Evolutionary conservation across 2,113 vertebrate species (phyloP), one percentile per base, ranked within the genome.

Genomic region (Cyanocitta stelleri): DNA sequence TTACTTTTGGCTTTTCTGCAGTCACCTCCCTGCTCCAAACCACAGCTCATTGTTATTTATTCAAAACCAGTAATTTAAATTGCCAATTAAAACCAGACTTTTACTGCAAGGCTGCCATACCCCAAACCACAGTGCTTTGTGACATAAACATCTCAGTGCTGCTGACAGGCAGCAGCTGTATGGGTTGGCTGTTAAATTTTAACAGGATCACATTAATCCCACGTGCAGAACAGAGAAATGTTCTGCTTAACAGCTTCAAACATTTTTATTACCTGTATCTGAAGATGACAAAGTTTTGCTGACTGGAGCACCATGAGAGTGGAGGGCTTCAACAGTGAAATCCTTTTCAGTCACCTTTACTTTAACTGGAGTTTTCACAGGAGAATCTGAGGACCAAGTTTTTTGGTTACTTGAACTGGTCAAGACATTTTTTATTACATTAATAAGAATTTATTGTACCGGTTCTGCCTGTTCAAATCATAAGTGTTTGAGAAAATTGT

Each of bases 241-340:
- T 20, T 54, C 61, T n/a, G 17, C 15, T 33, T 2, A 7, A 12
- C 21, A 88, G 44, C 76, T 71, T 23, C 61, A 35, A 74, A 69
- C 18, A 13, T 24, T 76, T 85, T 48, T 68, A 6, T 97, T 96
- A 99, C 98, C 98, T 66, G 99, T 99, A 91, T 99, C 99, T 6
- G 99, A 99, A 30, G 99, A 99, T 2, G 99, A 99, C 93, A 99
- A 95, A 3, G 98, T 98, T 90, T 99, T 99, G 95, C 98, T 99
- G 96, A 99, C 99, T 3, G 98, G 98, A 61, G 97, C 95, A 12
- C 98, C 97, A 7, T 97, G 91, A 96, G 98, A 95, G 13, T 98
- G 96, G 21, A 98, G 91, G 83, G 96, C 97, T 94, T 99, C 98
- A 95, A 98, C 85, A 2, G 98, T 99, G 71, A 99, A 98, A 59